Conservation (phyloP, 2,113 vertebrate species). For the Carassius auratus region DNA sequence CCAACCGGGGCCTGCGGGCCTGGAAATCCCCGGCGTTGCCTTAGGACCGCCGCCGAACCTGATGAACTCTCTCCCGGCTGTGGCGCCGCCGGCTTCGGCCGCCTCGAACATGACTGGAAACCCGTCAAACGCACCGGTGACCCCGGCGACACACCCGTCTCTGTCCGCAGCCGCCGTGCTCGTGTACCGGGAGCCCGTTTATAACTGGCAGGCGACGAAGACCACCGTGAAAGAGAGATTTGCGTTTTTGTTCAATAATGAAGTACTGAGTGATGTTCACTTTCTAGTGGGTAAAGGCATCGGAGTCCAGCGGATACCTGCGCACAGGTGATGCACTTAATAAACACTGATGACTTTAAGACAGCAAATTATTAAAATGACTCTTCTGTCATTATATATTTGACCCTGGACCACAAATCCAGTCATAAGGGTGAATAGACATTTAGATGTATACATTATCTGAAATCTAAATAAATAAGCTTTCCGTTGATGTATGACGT, state of each 20-base stretch:
- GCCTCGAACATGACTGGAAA: conserved; percentile 73
- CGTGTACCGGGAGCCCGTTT: conserved; percentile 87
- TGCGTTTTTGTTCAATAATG: conserved; percentile 94
- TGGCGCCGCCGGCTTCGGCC: conserved; percentile 61
- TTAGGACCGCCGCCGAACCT: conserved; percentile 72
- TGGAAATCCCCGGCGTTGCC: conserved; percentile 71
- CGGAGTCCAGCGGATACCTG: conserved; percentile 91
- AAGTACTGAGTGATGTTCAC: conserved; percentile 95
- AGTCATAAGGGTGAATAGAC: no score
- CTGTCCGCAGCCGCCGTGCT: conserved; percentile 73
- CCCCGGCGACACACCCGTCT: conserved; percentile 62
- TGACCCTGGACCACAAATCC: no score
- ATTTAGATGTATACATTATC: no score
- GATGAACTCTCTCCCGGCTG: conserved; percentile 74
- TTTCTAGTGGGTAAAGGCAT: conserved; percentile 94
- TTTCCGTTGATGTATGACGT: no score
- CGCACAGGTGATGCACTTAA: conserved; percentile 82
- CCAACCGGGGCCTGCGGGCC: conserved; percentile 75
- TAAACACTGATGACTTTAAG: background rate
- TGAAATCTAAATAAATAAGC: no score
- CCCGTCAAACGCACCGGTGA: conserved; percentile 65
- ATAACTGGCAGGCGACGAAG: conserved; percentile 96
- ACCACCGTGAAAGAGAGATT: conserved; percentile 92
- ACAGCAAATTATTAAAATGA: background rate
- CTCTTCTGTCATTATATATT: background rate